These are phyloP conservation scores for Steinernema hermaphroditum DNA, from an alignment of 2,888 invertebrate genomes.

Conservation along the genomic window DNA sequence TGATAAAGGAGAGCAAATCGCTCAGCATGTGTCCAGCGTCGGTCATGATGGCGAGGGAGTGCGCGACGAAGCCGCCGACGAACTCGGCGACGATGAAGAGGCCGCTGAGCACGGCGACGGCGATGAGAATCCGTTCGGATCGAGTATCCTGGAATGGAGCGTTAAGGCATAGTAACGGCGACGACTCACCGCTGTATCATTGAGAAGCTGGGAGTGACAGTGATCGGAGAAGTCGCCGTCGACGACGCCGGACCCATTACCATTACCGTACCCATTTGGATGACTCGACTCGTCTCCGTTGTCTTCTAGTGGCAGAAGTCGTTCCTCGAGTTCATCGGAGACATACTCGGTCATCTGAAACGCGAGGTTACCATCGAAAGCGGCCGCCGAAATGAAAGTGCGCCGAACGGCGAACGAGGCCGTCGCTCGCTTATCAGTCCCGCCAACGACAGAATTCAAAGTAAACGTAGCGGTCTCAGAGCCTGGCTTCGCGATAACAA, in stretches of 20 bases:
- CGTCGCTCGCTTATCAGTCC: neutral
- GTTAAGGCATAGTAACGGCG: neutral
- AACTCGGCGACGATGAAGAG: slow-evolving; percentile 53
- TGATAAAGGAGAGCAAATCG: slow-evolving; percentile 96
- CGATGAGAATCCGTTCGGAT: slow-evolving; percentile 54
- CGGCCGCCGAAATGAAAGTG: neutral
- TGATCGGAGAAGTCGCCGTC: neutral
- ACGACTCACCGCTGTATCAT: neutral
- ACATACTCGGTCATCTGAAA: slow-evolving; percentile 23
- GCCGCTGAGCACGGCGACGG: slow-evolving; percentile 51
- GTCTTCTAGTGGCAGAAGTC: neutral
- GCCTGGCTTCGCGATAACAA: neutral
- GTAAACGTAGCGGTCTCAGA: neutral
- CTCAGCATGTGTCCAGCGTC: slow-evolving; percentile 89
- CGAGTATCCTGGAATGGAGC: slow-evolving; percentile 48
- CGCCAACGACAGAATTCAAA: neutral
- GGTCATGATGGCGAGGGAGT: slow-evolving; percentile 82
- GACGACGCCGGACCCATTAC: neutral
- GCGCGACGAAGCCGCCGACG: slow-evolving; percentile 70
- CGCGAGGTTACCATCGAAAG: neutral
- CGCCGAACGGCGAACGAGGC: neutral
- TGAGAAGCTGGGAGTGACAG: slow-evolving; percentile 2
- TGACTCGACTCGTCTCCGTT: neutral
- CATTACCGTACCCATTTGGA: neutral
- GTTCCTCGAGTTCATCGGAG: neutral